Evolutionary conservation across 64 coral and sea anemone genomes (phyloP), one percentile per base, ranked within the genome.

Genomic region (Stichodactyla mertensii): DNA sequence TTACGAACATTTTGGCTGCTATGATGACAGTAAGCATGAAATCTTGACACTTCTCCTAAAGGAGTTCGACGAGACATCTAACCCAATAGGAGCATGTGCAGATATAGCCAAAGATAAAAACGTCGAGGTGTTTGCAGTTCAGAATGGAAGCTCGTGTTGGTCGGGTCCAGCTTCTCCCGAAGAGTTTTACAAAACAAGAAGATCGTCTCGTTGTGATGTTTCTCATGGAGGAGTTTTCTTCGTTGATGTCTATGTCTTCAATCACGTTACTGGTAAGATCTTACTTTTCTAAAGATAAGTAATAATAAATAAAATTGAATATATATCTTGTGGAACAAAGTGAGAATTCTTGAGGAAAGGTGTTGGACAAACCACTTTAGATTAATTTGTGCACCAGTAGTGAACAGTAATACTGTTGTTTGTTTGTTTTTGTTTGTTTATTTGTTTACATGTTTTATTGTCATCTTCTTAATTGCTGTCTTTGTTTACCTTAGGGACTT

Each of bases 221-320:
- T 3, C 51, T 16, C 78, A 20, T 55, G 51, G 78, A 0, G 78
- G 78, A 20, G 16, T 19, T 14, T 52, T 19, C 6, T 81, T 81
- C 6, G 20, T 81, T 19, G 51, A 81, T 81, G 78, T 81, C 20
- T 81, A 52, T 81, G 78, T 81, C 78, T 53, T 81, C 52, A 54
- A 51, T 18, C 18, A 20, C 14, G 5, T 20, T 55, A 55, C 5
- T 55, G 78, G 52, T 81, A 54, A 52, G 78, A 31, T 31, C 28
- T 31, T 31, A 31, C 28, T 31, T 31, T 31, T 31, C 28, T 31
- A 31, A 31, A 31, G 28, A 31, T 31, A 31, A 31, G 28, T 31
- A 31, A 31, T 31, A 31, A 31, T 31, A 1, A 31, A 31, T 31
- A 1, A 31, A 31, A 31, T 31, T 31, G 28, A 31, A 31, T 31